Percentiles rank a stretch among this genome's conserved stretches.
These are phyloP conservation scores for Lepidochrysops patricia DNA, from an alignment of 2,888 invertebrate species.

Conservation along the genomic window DNA sequence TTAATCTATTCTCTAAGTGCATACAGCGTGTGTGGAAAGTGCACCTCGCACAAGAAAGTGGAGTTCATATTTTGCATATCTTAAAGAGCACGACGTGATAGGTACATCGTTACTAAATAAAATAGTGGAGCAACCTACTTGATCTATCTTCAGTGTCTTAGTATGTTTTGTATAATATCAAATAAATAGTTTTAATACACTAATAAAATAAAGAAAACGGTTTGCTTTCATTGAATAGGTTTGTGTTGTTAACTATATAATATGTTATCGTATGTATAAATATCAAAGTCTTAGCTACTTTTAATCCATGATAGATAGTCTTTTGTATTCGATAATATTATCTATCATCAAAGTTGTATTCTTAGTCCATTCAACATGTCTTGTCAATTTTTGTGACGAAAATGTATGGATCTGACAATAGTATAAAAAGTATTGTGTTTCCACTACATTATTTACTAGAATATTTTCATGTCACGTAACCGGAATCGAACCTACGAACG, in stretches of 20 bases:
- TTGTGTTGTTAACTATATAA: too few relatives aligned
- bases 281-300: too few relatives aligned
- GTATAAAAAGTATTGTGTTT: not conserved
- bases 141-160: too few relatives aligned
- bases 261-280: too few relatives aligned
- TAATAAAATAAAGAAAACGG: too few relatives aligned
- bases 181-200: too few relatives aligned
- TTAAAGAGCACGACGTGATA: not conserved
- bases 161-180: too few relatives aligned
- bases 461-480: conserved; percentile 9
- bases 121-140: not conserved
- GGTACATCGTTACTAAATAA: not conserved
- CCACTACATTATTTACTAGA: conserved; percentile 2
- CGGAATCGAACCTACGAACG: conserved; percentile 7
- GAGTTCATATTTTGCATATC: conserved; percentile 3
- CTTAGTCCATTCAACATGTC: not conserved
- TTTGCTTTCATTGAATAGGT: too few relatives aligned
- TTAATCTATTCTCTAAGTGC: not conserved
- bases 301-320: too few relatives aligned
- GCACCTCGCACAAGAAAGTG: not conserved
- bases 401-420: not conserved
- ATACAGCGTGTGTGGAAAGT: not conserved
- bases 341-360: too few relatives aligned
- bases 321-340: too few relatives aligned
- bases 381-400: not conserved